Evolutionary conservation across 2,113 vertebrate genomes (phyloP).

Genomic region (Indicator maculatus): DNA sequence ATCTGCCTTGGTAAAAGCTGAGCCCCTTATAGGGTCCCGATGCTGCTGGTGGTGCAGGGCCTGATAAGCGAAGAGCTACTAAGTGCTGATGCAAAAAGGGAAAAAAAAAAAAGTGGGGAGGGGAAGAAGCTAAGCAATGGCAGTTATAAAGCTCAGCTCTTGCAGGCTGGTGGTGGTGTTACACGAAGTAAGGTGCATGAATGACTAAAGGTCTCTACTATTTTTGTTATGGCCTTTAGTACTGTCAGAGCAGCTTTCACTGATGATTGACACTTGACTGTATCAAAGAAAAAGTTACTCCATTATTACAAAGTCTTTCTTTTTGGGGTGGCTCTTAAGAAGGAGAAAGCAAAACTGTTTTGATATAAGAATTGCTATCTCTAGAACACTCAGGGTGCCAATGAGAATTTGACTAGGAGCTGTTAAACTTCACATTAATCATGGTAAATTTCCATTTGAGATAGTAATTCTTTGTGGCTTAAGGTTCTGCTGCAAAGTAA

Average conservation of each 20-base stretch:
- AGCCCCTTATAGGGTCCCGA: neutral
- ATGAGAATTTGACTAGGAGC: neutral
- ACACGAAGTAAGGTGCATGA: neutral
- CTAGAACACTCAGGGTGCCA: neutral
- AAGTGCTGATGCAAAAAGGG: neutral
- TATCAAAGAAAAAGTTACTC: neutral
- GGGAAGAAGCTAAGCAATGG: neutral
- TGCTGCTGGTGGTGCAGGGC: neutral
- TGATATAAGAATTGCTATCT: neutral
- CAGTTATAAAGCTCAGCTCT: neutral
- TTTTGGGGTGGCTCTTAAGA: neutral
- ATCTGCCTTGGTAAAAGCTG: neutral
- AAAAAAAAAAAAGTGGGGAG: neutral
- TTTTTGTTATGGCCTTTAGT: neutral
- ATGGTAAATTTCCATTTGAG: neutral
- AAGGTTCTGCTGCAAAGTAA: neutral
- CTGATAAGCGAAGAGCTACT: neutral
- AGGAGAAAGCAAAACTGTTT: neutral
- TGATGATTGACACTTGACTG: neutral
- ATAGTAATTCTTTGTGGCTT: neutral
- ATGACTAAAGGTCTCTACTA: neutral
- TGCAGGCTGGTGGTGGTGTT: neutral
- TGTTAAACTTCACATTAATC: neutral
- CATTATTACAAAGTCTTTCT: neutral
- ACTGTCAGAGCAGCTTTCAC: neutral